A percentile compares a stretch with the other conserved stretches of the same genome.
Evolutionary conservation across 2,113 vertebrate species (phyloP).

Genomic region (Protobothrops mucrosquamatus): DNA sequence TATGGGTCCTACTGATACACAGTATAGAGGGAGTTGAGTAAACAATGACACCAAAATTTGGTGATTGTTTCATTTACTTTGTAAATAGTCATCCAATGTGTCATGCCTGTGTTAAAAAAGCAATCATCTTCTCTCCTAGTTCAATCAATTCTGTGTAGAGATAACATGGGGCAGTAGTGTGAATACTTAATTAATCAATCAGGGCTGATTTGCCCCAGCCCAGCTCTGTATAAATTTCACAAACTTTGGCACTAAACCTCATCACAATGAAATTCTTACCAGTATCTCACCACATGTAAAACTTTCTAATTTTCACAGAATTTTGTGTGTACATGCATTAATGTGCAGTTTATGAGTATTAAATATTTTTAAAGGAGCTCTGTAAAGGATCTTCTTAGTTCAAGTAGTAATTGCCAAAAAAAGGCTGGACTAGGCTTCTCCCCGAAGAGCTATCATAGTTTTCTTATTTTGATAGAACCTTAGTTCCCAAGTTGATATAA

Average conservation of each 20-base stretch:
- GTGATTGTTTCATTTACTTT: not conserved
- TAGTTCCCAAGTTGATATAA: not conserved
- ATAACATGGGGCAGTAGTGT: not conserved
- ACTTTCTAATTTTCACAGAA: not conserved
- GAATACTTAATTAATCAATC: not conserved
- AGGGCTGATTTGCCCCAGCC: not conserved
- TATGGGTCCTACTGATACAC: not conserved
- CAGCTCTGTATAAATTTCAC: not conserved
- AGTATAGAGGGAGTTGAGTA: not conserved
- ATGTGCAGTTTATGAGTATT: not conserved
- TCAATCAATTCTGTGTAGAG: not conserved
- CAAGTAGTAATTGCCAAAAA: not conserved
- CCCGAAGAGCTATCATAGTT: not conserved
- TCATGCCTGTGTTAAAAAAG: not conserved
- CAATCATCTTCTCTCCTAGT: not conserved
- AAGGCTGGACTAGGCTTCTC: not conserved
- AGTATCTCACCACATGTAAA: not conserved
- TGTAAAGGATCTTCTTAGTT: not conserved
- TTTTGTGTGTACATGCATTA: not conserved
- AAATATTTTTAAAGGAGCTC: not conserved
- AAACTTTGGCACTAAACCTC: not conserved
- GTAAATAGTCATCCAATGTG: not conserved
- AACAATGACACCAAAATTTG: not conserved
- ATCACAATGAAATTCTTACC: not conserved
- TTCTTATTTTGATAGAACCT: not conserved